These are phyloP conservation scores for Pherbina coryleti DNA, from an alignment of 2,888 invertebrate genomes.

Conservation along the genomic window DNA sequence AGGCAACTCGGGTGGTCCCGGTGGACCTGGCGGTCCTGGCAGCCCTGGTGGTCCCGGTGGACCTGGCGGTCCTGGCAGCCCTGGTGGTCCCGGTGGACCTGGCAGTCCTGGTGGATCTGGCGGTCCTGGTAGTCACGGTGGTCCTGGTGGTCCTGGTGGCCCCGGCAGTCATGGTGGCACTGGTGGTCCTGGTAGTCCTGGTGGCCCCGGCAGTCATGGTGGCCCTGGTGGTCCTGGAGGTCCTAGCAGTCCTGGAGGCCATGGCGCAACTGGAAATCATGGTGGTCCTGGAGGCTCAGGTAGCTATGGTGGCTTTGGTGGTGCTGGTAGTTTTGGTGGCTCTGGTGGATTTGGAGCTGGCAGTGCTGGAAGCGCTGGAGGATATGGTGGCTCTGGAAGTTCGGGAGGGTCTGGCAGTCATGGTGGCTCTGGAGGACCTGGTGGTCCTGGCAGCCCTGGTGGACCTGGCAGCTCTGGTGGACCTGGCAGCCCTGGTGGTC, in stretches of 20 bases:
- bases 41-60: slow-evolving; percentile 39
- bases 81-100: slow-evolving; percentile 22
- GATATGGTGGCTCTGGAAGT: not conserved
- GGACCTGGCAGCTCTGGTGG: slow-evolving; percentile 37
- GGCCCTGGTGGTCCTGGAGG: slow-evolving; percentile 23
- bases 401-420: slow-evolving; percentile 13
- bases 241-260: not conserved
- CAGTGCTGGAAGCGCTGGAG: slow-evolving; percentile 27
- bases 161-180: slow-evolving; percentile 73
- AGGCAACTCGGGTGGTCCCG: slow-evolving; percentile 25
- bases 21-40: slow-evolving; percentile 25
- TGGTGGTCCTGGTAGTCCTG: slow-evolving; percentile 34
- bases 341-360: slow-evolving; percentile 28
- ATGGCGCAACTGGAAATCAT: slow-evolving; percentile 3
- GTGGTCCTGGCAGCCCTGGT: slow-evolving; percentile 18
- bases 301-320: slow-evolving; percentile 5
- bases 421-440: slow-evolving; percentile 19
- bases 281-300: slow-evolving; percentile 1
- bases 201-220: slow-evolving; percentile 19
- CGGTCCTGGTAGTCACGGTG: slow-evolving; percentile 60
- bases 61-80: slow-evolving; percentile 36
- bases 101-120: slow-evolving; percentile 38
- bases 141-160: slow-evolving; percentile 72
- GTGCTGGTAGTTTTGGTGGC: slow-evolving; percentile 27
- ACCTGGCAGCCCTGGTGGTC: slow-evolving; percentile 24